Evolutionary conservation across 2,113 vertebrate species (phyloP).

Genomic region (Pitta sordida): DNA sequence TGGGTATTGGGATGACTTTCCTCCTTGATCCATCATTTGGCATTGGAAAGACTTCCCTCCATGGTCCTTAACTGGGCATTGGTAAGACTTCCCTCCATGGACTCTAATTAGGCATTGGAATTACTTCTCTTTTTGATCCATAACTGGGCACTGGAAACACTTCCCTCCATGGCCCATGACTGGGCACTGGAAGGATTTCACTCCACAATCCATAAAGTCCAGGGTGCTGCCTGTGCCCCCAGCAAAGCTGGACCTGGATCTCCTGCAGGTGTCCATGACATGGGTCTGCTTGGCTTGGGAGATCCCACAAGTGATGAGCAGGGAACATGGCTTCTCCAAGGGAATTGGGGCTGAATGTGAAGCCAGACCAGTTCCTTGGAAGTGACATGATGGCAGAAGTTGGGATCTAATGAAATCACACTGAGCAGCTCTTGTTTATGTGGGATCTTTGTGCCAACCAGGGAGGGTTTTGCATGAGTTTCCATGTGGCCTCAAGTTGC

Average conservation of each 20-base stretch:
- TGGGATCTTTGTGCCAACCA: neutral
- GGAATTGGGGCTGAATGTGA: neutral
- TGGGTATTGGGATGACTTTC: too few relatives aligned
- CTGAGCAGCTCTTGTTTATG: rapidly evolving
- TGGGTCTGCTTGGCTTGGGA: neutral
- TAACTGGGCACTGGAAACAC: neutral
- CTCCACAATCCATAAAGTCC: rapidly evolving
- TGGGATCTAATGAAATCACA: rapidly evolving
- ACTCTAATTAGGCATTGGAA: too few relatives aligned
- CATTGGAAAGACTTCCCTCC: neutral
- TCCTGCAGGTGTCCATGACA: neutral
- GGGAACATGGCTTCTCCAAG: neutral
- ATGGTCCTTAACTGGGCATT: too few relatives aligned
- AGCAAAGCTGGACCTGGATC: neutral
- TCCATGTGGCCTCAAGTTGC: too few relatives aligned
- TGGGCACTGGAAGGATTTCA: neutral
- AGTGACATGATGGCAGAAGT: rapidly evolving
- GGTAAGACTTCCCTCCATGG: too few relatives aligned
- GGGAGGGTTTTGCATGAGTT: neutral
- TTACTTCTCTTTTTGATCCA: too few relatives aligned
- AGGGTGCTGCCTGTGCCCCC: neutral
- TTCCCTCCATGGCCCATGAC: too few relatives aligned
- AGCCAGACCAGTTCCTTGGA: neutral
- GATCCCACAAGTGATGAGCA: rapidly evolving
- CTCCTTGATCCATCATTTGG: too few relatives aligned